Base-by-base conservation (phyloP, 2,113 vertebrate species). In the Hemicordylus capensis region DNA sequence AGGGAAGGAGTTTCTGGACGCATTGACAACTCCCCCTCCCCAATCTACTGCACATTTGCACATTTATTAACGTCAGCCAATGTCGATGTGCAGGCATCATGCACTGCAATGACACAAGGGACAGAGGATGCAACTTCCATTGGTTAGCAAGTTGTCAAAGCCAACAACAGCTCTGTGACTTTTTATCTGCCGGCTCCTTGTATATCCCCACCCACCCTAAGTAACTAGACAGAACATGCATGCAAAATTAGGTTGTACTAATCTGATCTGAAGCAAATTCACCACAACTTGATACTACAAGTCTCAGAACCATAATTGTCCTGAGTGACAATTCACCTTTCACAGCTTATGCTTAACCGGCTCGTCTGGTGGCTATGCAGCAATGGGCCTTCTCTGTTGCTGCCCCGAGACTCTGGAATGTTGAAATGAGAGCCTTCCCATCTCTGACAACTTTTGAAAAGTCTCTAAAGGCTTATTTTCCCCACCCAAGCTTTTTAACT, bases 161-260 rank as follows among this genome's bases (percentile, higher is more conserved):
- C 14, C 67, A 6, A 42, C 58, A 88, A 84, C 85, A 81, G 56
- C 83, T 91, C 0, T 0, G 79, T 78, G 39, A 54, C 51, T 54
- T 63, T 85, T 80, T 83, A 72, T 74, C 88, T 90, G 80, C 22
- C 20, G 84, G 80, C 42, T 56, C 73, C 61, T 72, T 72, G 56
- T 20, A 88, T 83, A 56, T 92, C 87, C 80, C 87, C 69, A 92
- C 89, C 63, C 70, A 85, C 70, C 34, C 87, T 78, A 73, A 88
- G 75, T 84, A 91, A 48, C 1, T 37, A 66, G 61, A 90, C 67
- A 69, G 39, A 90, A 86, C 59, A 85, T 77, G 85, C 88, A 92
- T 88, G 83, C 80, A 91, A 94, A 93, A 93, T 91, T 81, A 92
- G 56, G 31, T 81, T 88, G 88, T 83, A 87, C 74, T 89, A 88